phyloP scores from a whole-genome alignment of 2,113 vertebrate genomes.

The Phaetusa simplex region DNA sequence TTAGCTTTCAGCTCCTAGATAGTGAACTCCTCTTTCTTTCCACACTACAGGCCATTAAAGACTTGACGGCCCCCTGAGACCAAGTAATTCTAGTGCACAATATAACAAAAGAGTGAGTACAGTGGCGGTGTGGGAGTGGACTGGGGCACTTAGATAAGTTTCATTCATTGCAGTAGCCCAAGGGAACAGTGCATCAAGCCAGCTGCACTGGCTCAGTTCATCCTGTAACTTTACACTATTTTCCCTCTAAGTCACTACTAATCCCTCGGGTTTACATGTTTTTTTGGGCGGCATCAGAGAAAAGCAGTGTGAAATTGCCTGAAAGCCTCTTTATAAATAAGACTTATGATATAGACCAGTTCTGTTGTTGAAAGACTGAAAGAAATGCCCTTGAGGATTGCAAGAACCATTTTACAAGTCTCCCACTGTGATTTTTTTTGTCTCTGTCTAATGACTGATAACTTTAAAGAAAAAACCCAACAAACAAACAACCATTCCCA shows the following conservation, averaged over 20 bases:
- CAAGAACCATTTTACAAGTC: conserved; percentile 63
- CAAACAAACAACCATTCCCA: neutral
- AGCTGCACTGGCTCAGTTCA: conserved; percentile 66
- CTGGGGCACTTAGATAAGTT: conserved; percentile 63
- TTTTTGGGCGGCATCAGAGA: conserved; percentile 71
- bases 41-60: conserved; percentile 53
- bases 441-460: conserved; percentile 57
- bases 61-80: conserved; percentile 41
- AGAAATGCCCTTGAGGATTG: conserved; percentile 56
- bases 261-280: conserved; percentile 81
- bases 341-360: conserved; percentile 74
- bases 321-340: conserved; percentile 81
- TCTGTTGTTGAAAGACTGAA: conserved; percentile 72
- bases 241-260: conserved; percentile 77
- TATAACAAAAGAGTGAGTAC: conserved; percentile 39
- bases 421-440: conserved; percentile 46
- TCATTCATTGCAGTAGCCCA: conserved; percentile 71
- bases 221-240: conserved; percentile 77
- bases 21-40: conserved; percentile 58
- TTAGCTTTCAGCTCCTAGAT: conserved; percentile 53
- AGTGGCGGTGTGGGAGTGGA: conserved; percentile 35
- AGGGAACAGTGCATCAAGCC: conserved; percentile 65
- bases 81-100: conserved; percentile 29
- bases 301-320: conserved; percentile 81
- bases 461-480: neutral